Percentiles rank a stretch among this genome's conserved stretches.
These are phyloP conservation scores for Habropoda laboriosa DNA, from an alignment of 1,140 invertebrate species.

Conservation along the genomic window DNA sequence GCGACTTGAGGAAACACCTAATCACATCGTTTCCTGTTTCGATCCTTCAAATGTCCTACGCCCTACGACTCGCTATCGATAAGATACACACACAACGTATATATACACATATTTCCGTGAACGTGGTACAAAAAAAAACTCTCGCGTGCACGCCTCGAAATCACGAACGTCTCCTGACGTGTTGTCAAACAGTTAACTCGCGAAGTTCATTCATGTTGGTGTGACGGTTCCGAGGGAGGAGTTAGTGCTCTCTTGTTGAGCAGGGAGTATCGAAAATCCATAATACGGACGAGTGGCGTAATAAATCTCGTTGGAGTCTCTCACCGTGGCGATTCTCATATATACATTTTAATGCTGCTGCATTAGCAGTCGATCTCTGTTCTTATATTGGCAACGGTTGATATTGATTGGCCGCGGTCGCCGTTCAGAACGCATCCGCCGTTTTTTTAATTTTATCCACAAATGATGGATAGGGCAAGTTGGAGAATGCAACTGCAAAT, in stretches of 20 bases:
- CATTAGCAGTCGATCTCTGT: conserved; percentile 25
- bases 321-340: background rate
- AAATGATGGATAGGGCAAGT: background rate
- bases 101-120: background rate
- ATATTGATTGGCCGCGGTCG: conserved; percentile 2
- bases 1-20: background rate
- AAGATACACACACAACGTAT: background rate
- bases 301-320: conserved; percentile 35
- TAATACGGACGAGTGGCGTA: conserved; percentile 30
- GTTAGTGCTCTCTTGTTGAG: conserved; percentile 4
- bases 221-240: background rate
- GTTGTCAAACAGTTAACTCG: background rate
- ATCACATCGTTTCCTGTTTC: background rate
- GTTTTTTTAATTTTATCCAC: background rate
- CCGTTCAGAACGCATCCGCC: background rate
- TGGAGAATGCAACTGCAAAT: conserved; percentile 19
- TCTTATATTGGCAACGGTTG: background rate
- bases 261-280: conserved; percentile 54
- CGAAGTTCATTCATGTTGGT: background rate
- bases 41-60: background rate
- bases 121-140: too few species aligned
- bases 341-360: conserved; percentile 41
- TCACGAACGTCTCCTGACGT: background rate
- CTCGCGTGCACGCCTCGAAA: background rate
- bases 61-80: background rate